Base-by-base conservation (phyloP, 2,888 invertebrate species). In the Gymnocheta viridis region DNA sequence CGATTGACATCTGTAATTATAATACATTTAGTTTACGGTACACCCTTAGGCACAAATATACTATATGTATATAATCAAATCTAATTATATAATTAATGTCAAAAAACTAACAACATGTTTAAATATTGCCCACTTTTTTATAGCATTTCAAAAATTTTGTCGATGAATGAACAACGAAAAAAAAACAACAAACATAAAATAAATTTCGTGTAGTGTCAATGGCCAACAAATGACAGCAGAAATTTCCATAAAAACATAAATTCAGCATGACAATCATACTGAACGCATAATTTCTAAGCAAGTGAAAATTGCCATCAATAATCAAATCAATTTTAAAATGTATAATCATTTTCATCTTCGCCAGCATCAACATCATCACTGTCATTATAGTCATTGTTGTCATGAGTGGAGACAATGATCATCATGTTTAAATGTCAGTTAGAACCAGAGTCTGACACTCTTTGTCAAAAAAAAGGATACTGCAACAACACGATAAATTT, bases 301-400 rank as follows among this genome's bases (percentile, higher is more conserved):
- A 77, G 83, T 81, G 81, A 72, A 84, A 84, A 81, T 84, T 76
- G 72, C 67, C 70, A 67, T 51, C 66, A 84, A 81, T 62, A 74
- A 80, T 77, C 70, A 76, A 80, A 77, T 80, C 51, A 76, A 80
- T 66, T 76, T 44, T 38, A 29, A 77, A 77, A 60, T n/a, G 60
- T 47, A 79, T 67, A 82, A 76, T 76, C 44, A 82, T 69, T 67
- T 60, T 47, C 9, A 60, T 62, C 49, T 27, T 32, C 19, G 64
- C 17, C 64, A 79, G 29, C 49, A 64, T 64, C 60, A 38, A 10
- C 24, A 74, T 62, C 32, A 27, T 41, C 60, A 51, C 2, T 56
- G 24, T 44, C 38, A 29, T 29, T 12, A 4, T 6, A 24, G 6
- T 38, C 38, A 62, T 70, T 44, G 38, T 38, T 70, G 51, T 70